Percentiles rank a stretch among this genome's conserved stretches.
These are phyloP conservation scores for Pseudochaenichthys georgianus DNA, from an alignment of 2,797 vertebrate genomes.

Conservation along the genomic window DNA sequence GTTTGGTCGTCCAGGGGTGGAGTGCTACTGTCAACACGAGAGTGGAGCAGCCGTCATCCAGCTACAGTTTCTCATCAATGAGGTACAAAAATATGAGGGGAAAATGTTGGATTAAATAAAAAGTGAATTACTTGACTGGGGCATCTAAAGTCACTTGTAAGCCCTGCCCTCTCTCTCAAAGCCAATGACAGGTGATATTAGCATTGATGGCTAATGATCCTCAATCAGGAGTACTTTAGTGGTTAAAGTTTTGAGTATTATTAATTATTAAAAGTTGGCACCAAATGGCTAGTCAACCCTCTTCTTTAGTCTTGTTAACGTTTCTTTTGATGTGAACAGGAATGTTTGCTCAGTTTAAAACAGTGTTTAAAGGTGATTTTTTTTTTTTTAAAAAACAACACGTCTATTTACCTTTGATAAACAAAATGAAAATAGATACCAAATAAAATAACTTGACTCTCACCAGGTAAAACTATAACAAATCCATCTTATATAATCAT, in stretches of 20 bases:
- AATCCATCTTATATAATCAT: too few species aligned
- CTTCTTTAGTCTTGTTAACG: not conserved
- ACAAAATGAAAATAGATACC: not conserved
- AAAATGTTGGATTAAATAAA: slow-evolving; percentile 1
- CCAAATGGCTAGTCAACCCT: not conserved
- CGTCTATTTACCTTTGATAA: not conserved
- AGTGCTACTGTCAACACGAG: slow-evolving; percentile 98
- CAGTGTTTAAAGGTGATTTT: too few species aligned
- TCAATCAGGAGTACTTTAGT: not conserved
- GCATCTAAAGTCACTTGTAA: not conserved
- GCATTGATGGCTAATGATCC: not conserved
- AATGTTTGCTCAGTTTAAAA: not conserved
- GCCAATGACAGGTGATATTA: not conserved
- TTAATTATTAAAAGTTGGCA: not conserved
- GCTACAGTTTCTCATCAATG: slow-evolving; percentile 98
- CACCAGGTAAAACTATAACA: too few species aligned
- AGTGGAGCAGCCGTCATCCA: slow-evolving; percentile 96
- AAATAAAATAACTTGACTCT: not conserved
- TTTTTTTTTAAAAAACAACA: not conserved
- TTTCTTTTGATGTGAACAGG: too few species aligned
- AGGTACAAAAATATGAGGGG: slow-evolving; percentile 81
- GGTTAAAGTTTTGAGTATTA: not conserved
- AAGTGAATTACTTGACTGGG: not conserved
- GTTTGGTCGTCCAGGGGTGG: slow-evolving; percentile 96
- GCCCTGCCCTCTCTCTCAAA: not conserved